Percentiles rank a stretch among this genome's conserved stretches.
Evolutionary conservation across 2,888 invertebrate genomes (phyloP).

Genomic region (Dasysyrphus albostriatus): DNA sequence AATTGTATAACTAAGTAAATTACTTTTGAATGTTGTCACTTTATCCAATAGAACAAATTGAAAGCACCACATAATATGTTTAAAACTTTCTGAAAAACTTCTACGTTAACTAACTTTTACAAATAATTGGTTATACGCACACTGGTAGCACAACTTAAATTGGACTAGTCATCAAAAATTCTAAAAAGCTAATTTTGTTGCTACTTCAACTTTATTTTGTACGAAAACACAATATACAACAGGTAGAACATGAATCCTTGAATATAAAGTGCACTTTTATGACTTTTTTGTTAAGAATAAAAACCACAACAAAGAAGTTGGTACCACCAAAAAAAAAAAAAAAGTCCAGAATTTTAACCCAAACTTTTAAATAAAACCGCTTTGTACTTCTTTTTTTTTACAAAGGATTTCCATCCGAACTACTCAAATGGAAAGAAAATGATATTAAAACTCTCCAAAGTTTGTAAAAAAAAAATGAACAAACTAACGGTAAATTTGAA

Average conservation of each 20-base stretch:
- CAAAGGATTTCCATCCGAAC: conserved; percentile 19
- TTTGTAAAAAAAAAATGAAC: not conserved
- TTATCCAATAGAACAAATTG: not conserved
- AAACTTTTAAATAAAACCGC: conserved; percentile 3
- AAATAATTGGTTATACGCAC: not conserved
- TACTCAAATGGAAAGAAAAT: conserved; percentile 33
- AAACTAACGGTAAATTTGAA: conserved; percentile 1
- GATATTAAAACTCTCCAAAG: conserved; percentile 8
- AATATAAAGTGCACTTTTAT: conserved; percentile 29
- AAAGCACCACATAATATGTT: not conserved
- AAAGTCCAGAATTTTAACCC: not conserved
- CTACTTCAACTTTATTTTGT: not conserved
- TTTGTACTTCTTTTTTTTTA: conserved; percentile 1
- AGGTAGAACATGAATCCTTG: conserved; percentile 29
- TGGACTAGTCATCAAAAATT: not conserved
- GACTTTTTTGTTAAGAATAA: not conserved
- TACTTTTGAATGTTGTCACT: not conserved
- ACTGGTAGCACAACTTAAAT: not conserved
- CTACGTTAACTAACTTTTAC: not conserved
- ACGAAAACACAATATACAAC: conserved; percentile 5
- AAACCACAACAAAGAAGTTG: conserved; percentile 5
- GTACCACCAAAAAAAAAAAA: not conserved
- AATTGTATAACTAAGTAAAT: not conserved
- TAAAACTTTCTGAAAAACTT: not conserved
- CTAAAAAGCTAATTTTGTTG: not conserved